phyloP scores from a whole-genome alignment of 2,797 vertebrate species.

The Ptychadena robeensis region DNA sequence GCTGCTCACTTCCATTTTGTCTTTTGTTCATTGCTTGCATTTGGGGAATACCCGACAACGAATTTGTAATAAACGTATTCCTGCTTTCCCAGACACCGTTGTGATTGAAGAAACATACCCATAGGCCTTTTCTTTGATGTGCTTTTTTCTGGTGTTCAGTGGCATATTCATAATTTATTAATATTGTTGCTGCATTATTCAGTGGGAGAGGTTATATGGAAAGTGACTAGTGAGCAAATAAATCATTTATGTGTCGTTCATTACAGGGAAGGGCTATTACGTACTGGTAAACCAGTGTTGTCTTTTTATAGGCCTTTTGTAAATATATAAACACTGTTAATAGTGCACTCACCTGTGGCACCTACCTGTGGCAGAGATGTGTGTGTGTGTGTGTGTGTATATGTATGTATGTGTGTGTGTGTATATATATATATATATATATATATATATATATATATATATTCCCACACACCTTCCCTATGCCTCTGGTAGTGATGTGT shows the following conservation, averaged over 20 bases:
- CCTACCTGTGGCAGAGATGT: no score
- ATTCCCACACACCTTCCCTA: no score
- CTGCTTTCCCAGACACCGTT: constrained; percentile 46
- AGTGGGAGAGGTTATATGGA: constrained; percentile 71
- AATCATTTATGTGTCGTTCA: constrained; percentile 39
- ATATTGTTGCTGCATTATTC: constrained; percentile 72
- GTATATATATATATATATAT: no score
- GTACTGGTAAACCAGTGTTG: background rate
- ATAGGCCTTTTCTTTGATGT: constrained; percentile 72
- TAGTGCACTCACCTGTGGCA: no score
- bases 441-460: no score
- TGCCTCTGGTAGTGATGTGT: no score
- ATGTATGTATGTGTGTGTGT: no score
- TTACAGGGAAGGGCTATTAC: background rate
- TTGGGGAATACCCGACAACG: constrained; percentile 26
- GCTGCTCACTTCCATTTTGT: constrained; percentile 20
- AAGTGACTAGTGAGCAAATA: constrained; percentile 67
- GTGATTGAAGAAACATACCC: constrained; percentile 70
- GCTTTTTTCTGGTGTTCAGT: constrained; percentile 69
- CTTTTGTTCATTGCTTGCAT: background rate
- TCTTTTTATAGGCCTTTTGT: background rate
- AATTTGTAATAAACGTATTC: constrained; percentile 48
- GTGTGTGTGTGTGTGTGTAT: no score
- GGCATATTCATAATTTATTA: constrained; percentile 69
- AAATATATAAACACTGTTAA: no score